Conservation (phyloP, 2,888 invertebrate species). For the Abscondita cerata region DNA sequence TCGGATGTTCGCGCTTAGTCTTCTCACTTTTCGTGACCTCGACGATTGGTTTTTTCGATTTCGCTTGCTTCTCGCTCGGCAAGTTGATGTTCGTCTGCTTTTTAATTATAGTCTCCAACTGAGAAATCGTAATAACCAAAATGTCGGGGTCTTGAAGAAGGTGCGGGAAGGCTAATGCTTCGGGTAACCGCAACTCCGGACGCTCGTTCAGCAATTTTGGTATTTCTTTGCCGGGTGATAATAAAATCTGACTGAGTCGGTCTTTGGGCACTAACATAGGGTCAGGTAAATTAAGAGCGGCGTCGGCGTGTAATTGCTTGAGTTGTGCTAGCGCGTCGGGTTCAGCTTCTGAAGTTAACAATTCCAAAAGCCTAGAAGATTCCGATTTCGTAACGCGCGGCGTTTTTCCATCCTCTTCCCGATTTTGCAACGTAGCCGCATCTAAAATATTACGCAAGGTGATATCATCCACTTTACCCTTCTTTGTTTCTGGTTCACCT, state of each 20-base stretch:
- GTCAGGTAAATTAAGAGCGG: slow-evolving; percentile 78
- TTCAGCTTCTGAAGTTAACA: slow-evolving; percentile 61
- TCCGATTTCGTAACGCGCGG: slow-evolving; percentile 44
- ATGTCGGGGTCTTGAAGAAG: slow-evolving; percentile 80
- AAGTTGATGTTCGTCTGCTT: slow-evolving; percentile 17
- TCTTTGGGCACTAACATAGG: slow-evolving; percentile 82
- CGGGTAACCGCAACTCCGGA: slow-evolving; percentile 76
- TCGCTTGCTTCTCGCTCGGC: slow-evolving; percentile 16
- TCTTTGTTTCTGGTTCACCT: slow-evolving; percentile 60
- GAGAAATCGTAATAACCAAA: slow-evolving; percentile 76
- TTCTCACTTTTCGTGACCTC: slow-evolving; percentile 13
- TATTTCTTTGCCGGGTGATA: slow-evolving; percentile 78
- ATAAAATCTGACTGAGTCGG: slow-evolving; percentile 72
- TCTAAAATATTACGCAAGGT: slow-evolving; percentile 62
- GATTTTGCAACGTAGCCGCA: slow-evolving; percentile 49
- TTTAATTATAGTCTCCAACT: slow-evolving; percentile 67
- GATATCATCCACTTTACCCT: slow-evolving; percentile 60
- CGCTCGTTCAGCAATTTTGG: slow-evolving; percentile 74
- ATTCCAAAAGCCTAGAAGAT: slow-evolving; percentile 58
- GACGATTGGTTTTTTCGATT: neutral
- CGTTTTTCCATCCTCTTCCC: slow-evolving; percentile 50
- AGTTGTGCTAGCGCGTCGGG: slow-evolving; percentile 75
- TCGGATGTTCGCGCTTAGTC: slow-evolving; percentile 15
- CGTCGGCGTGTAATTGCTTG: slow-evolving; percentile 70
- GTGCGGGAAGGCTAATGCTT: slow-evolving; percentile 75